Base-by-base conservation (phyloP, 2,888 invertebrate genomes). In the Lasioglossum calceatum region DNA sequence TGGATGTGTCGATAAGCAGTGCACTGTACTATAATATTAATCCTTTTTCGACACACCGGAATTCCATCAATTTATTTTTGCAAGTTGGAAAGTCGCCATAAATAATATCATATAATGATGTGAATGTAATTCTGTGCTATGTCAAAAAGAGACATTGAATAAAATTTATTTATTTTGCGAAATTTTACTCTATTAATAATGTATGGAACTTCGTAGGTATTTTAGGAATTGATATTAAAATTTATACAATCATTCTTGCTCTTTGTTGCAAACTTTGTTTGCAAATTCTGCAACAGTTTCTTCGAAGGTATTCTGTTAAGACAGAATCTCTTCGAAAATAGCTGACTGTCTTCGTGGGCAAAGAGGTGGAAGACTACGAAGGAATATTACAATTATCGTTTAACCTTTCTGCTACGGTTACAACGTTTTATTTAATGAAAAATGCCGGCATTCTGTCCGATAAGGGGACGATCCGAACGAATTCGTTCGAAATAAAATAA, bases 401-500 rank as follows among this genome's bases (percentile, higher is more conserved):
- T 27, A 1, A n/a, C 12, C n/a, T 27, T n/a, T 61, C 27, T 27
- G n/a, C 14, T 12, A 58, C n/a, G 58, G 61, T 27, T 14, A 12
- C 61, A 27, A n/a, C n/a, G 27, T n/a, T n/a, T 14, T 27, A 4
- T 12, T 4, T 4, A 4, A 61, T n/a, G 27, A 61, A 61, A 14
- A 36, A 54, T 12, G 2, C 16, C 2, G 27, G 32, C 19, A 1
- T 23, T 54, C 12, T 27, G 23, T 36, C 32, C 4, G 42, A 42
- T 44, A 23, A 36, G 5, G 7, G 12, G 12, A 14, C 39, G 19
- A 1, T 19, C 16, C 27, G 32, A 54, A 27, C 0, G 36, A 71
- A 67, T 71, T 44, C 39, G 58, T 32, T 61, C 58, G 32, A 64
- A 64, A 64, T 64, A 64, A 64, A 64, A 64, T 32, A 64, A 64